Evolutionary conservation across 2,113 vertebrate genomes (phyloP).

Genomic region (Rhineura floridana): DNA sequence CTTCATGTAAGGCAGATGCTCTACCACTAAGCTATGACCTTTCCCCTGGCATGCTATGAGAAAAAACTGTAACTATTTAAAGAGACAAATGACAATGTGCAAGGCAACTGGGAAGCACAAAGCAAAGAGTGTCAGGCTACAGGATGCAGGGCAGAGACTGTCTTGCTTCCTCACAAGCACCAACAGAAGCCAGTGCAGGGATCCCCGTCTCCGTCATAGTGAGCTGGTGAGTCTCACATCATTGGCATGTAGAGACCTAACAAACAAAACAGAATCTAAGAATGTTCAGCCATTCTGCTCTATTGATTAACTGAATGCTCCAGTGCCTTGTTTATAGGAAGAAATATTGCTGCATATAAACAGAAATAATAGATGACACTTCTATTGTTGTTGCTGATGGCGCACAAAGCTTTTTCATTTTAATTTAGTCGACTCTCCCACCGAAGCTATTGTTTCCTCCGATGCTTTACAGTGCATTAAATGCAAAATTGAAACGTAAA

Average conservation of each 20-base stretch:
- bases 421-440: slow-evolving; percentile 46
- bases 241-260: background rate
- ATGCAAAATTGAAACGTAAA: slow-evolving; percentile 57
- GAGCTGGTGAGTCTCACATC: background rate
- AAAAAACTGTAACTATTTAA: too few relatives aligned
- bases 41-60: too few relatives aligned
- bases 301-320: background rate
- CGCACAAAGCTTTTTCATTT: slow-evolving; percentile 43
- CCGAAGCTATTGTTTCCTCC: slow-evolving; percentile 47
- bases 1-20: too few relatives aligned
- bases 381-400: slow-evolving; percentile 37
- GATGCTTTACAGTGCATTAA: slow-evolving; percentile 49
- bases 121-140: background rate
- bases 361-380: background rate
- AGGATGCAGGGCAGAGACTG: background rate
- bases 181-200: background rate
- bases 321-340: background rate
- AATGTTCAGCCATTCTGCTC: background rate
- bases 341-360: slow-evolving; percentile 20
- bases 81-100: background rate
- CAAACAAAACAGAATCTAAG: background rate
- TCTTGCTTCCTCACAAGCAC: background rate
- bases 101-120: background rate
- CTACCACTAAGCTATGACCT: too few relatives aligned
- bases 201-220: background rate